Evolutionary conservation across 2,113 vertebrate species (phyloP), one percentile per base, ranked within the genome.

Genomic region (Chrysemys picta): DNA sequence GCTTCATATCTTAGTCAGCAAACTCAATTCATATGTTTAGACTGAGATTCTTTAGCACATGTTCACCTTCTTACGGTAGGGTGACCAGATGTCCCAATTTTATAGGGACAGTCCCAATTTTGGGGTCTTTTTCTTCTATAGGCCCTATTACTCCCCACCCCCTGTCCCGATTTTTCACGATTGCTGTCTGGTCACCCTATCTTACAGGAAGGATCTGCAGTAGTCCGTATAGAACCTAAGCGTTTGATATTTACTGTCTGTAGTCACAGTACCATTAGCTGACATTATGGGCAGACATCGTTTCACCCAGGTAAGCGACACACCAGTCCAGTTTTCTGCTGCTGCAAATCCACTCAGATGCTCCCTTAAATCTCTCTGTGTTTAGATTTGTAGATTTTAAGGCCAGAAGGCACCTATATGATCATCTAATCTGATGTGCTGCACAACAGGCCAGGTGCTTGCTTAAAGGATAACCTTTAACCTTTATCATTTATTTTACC

Each of bases 21-120:
- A 91, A 90, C 38, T 80, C 84, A 87, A 65, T 80, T 91, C 80
- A 47, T 29, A 52, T 35, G 84, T 93, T 88, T 45, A 56, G 62
- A 21, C n/a, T 38, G 4, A 49, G 47, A 52, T 78, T 78, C 75
- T 5, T 85, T 45, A 80, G 56, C 17, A 50, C 89, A 84, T 78
- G 72, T 80, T 62, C 78, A 1, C 24, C 22, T 76, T 42, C 72
- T 90, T 69, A 69, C 17, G 85, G 50, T 50, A 50, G 50, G 50
- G 50, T 50, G 50, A 50, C 50, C 14, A 50, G 50, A 50, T 50
- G 50, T 50, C 50, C 50, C 14, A 13, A 50, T 50, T 50, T 50
- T 50, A 50, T 50, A 50, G 50, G 50, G 50, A 50, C 50, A 50
- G 50, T 50, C 50, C 50, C 50, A 50, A 16, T 50, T 50, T 50